phyloP scores from a whole-genome alignment of 2,888 invertebrate genomes.

The Cerastis rubricosa region DNA sequence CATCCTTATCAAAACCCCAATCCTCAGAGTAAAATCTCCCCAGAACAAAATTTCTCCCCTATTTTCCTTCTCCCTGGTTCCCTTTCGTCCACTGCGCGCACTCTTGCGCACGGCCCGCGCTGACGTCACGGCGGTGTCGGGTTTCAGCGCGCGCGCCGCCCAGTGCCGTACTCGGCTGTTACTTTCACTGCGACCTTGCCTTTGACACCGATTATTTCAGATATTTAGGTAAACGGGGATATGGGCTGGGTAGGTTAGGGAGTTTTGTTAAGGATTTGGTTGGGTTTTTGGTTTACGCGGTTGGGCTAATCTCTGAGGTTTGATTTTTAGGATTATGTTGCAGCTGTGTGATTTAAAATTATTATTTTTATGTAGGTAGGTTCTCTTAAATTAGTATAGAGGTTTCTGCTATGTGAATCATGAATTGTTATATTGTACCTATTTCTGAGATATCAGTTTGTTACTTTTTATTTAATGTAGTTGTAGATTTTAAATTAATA shows the following conservation, averaged over 20 bases:
- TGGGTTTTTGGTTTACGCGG: not conserved
- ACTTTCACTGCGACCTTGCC: conserved; percentile 85
- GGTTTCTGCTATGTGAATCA: not conserved
- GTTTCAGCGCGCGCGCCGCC: conserved; percentile 77
- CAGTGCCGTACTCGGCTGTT: conserved; percentile 74
- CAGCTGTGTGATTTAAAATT: not conserved
- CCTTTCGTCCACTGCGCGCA: conserved; percentile 71
- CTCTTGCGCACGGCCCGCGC: conserved; percentile 88
- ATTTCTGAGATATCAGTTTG: not conserved
- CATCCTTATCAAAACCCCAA: not conserved
- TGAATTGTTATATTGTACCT: not conserved
- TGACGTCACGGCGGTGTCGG: conserved; percentile 88
- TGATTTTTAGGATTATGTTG: not conserved
- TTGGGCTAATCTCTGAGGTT: not conserved
- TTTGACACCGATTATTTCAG: conserved; percentile 72
- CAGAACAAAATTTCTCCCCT: not conserved
- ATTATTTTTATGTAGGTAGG: not conserved
- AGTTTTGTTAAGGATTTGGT: not conserved
- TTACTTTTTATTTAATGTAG: not conserved
- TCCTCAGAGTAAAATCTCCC: not conserved
- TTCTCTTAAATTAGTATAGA: not conserved
- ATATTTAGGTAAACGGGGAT: conserved; percentile 54
- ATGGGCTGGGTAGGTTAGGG: conserved; percentile 24
- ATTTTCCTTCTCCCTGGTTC: conserved; percentile 55
- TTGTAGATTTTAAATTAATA: not conserved